These are phyloP conservation scores for Drosophila maculinotata DNA, from an alignment of 2,888 invertebrate species.

Conservation along the genomic window DNA sequence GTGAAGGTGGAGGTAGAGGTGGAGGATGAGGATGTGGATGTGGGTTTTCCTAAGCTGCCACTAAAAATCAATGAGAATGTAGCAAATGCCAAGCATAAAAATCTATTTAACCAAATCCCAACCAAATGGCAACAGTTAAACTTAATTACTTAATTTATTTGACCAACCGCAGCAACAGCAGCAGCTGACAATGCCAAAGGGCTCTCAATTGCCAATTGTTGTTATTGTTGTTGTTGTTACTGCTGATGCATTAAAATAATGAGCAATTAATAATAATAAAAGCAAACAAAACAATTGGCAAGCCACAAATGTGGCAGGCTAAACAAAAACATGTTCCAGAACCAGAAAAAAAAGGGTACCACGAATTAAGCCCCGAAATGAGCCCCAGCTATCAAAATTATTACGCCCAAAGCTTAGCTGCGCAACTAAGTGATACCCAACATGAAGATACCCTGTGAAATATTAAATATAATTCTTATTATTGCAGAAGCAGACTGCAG, in stretches of 20 bases:
- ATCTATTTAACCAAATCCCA: constrained; percentile 37
- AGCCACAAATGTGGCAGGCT: constrained; percentile 40
- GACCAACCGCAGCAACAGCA: constrained; percentile 46
- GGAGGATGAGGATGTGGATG: not conserved
- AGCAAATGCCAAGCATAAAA: constrained; percentile 33
- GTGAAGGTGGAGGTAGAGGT: too few species aligned
- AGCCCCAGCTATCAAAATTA: not conserved
- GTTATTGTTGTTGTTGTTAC: constrained; percentile 14
- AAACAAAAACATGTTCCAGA: constrained; percentile 39
- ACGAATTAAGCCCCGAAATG: constrained; percentile 15
- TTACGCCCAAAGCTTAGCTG: constrained; percentile 2
- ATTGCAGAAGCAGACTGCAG: too few species aligned
- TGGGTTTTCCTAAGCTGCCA: constrained; percentile 10
- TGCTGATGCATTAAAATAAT: constrained; percentile 58
- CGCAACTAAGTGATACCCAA: constrained; percentile 1
- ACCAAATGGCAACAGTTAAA: constrained; percentile 50
- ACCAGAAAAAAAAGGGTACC: constrained; percentile 2
- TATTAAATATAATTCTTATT: too few species aligned
- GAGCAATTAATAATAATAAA: constrained; percentile 65
- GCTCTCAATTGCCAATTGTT: constrained; percentile 24
- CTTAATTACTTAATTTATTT: constrained; percentile 70
- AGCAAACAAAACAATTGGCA: constrained; percentile 54
- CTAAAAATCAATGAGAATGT: constrained; percentile 25
- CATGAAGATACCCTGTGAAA: constrained; percentile 7
- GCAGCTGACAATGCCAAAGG: constrained; percentile 52